Evolutionary conservation across 2,888 invertebrate species (phyloP), one percentile per base, ranked within the genome.

Genomic region (Chymomyza fuscimana): DNA sequence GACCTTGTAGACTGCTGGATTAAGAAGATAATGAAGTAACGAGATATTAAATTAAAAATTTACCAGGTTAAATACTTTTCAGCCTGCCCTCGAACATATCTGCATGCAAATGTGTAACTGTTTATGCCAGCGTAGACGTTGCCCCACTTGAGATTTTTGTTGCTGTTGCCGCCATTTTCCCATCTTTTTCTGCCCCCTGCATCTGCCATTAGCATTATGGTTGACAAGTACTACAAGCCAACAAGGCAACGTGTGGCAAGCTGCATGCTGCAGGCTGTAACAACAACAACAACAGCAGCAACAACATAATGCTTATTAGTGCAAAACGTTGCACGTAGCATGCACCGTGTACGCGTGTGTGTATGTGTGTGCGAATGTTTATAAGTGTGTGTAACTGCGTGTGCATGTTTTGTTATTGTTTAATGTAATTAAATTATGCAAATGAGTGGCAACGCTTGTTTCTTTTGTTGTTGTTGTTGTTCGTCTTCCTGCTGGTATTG

Each of bases 381-480:
- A 61, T 67, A 69, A 63, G 72, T 64, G 72, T 66, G 68, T 60
- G 65, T 32, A 59, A 46, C 63, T 10, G 63, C 36, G 65, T 63
- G 71, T 71, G 68, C 69, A 32, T 76, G 71, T 75, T 78, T 75
- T 83, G 86, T 83, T 87, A 82, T 83, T 83, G 86, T 85, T 82
- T 67, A 87, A 83, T 80, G 81, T 87, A 86, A 83, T 83, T 87
- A 87, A 83, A 87, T 83, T 83, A 82, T 87, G 82, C 82, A 82
- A 87, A 87, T 82, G 82, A 87, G 82, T 82, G 84, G 32, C 32
- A 32, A 72, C 81, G 76, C 32, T 32, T 32, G 32, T 32, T 32
- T 73, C 78, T 54, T 46, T 15, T 25, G 58, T 40, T 66, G 70
- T 29, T 67, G 9, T n/a, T 51, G 56, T 25, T 52, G 58, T 61